Base-by-base conservation (phyloP, 2,113 vertebrate species). In the pig (Sus scrofa) region DNA sequence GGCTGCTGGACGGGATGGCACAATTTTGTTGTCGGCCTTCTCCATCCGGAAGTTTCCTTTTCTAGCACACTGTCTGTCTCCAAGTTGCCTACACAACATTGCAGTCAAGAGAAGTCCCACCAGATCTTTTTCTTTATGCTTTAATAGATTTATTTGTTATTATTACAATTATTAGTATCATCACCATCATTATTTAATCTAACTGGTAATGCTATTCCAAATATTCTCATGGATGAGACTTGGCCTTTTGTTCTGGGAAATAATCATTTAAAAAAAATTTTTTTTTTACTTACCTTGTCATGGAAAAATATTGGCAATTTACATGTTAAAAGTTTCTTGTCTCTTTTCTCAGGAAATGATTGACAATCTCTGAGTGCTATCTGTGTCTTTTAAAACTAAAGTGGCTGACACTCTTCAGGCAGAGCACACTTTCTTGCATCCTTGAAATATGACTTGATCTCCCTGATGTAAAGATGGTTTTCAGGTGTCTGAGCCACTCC, bases 391-490 rank as follows among this genome's bases (percentile, higher is more conserved):
- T 98, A 97, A 98, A 98, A 95, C 95, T 65, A 60, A 90, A 15
- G 71, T 98, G 98, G 98, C 97, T 99, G 98, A 98, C 98, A 95
- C 88, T 83, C 97, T 98, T 98, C 97, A 96, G 97, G 88, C 95
- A 97, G 95, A 98, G 86, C 95, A 92, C 74, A 90, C 95, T 97
- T 98, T 89, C 4, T 2, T 90, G 65, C 82, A 96, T 96, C 84
- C 97, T 98, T 96, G 94, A 98, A 96, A 97, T 92, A 88, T 96
- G 97, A 96, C 88, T 92, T 44, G 14, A 22, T 91, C 60, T 79
- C 78, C 3, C n/a, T 62, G 16, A 60, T 37, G 74, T 2, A 14
- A 83, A 86, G 77, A 26, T 62, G 60, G 22, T 65, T 94, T 82
- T 91, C 19, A 73, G 92, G 87, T 78, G 62, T 90, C 71, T 83